These are phyloP conservation scores for Hiodon tergisus DNA, from an alignment of 2,113 vertebrate species.

Conservation along the genomic window DNA sequence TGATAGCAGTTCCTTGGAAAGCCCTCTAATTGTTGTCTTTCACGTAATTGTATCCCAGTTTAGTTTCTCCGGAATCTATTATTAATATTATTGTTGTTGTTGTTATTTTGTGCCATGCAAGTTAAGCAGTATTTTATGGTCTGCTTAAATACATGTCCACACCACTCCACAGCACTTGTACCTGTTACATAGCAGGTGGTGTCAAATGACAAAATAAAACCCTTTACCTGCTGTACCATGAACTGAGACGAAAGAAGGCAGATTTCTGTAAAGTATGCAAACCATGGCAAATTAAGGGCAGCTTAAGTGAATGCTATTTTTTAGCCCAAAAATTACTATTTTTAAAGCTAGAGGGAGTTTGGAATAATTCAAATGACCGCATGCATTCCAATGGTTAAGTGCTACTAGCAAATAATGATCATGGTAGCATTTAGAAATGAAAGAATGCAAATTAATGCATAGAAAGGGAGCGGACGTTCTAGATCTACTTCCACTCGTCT, in stretches of 20 bases:
- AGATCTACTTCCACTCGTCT: conserved; percentile 6
- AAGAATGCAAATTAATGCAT: background rate
- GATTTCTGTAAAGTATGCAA: no score
- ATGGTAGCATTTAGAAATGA: background rate
- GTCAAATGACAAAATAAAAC: no score
- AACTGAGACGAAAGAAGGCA: no score
- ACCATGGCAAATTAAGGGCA: no score
- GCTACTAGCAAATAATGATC: background rate
- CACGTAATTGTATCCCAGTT: conserved; percentile 31
- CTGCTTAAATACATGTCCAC: conserved; percentile 25
- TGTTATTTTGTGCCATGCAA: conserved; percentile 1
- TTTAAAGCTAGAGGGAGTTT: no score
- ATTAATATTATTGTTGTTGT: conserved; percentile 23
- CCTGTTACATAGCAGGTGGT: conserved; percentile 37
- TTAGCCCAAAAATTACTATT: no score
- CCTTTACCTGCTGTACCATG: no score
- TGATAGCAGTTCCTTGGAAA: conserved; percentile 30
- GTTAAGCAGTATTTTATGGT: conserved; percentile 11
- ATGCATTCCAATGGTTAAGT: no score
- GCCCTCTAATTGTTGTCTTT: conserved; percentile 33
- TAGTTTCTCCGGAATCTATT: conserved; percentile 28
- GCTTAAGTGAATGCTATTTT: no score
- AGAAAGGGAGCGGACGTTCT: background rate
- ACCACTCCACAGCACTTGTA: conserved; percentile 41
- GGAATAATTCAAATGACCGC: no score